phyloP scores from a whole-genome alignment of 2,888 invertebrate species.

The Pyralis farinalis region DNA sequence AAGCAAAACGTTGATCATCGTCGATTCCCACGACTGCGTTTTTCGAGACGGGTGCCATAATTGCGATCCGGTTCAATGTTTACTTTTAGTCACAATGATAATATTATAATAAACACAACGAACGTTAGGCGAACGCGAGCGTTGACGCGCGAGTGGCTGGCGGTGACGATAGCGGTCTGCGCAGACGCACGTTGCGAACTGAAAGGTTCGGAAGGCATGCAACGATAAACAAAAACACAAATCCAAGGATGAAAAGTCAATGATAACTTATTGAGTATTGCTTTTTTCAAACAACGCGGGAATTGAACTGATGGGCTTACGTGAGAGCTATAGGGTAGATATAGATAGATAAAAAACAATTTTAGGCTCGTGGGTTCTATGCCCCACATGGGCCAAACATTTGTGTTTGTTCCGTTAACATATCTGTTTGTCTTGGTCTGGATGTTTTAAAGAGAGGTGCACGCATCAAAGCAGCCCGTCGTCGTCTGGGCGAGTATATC shows the following conservation, averaged over 20 bases:
- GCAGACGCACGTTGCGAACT: not conserved
- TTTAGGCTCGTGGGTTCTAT: no score
- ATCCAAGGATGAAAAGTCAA: conserved; percentile 5
- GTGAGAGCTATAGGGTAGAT: no score
- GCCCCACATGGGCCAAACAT: no score
- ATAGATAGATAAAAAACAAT: no score
- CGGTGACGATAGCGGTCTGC: not conserved
- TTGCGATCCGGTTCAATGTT: conserved; percentile 19
- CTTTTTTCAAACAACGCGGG: no score
- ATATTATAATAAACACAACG: not conserved
- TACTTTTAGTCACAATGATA: conserved; percentile 9
- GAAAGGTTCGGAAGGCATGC: not conserved
- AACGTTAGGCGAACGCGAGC: conserved; percentile 21
- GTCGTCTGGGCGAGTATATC: no score
- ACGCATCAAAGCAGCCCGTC: no score
- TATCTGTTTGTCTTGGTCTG: no score
- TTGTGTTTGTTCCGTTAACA: no score
- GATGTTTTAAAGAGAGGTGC: no score
- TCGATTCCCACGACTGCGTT: conserved; percentile 77
- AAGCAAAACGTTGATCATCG: conserved; percentile 87
- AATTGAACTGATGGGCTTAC: no score
- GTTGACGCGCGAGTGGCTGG: conserved; percentile 27
- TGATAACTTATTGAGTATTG: no score
- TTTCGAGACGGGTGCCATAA: conserved; percentile 67
- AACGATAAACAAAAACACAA: not conserved